These are phyloP conservation scores for Drosophila longiperda DNA, from an alignment of 2,888 invertebrate species.

Conservation along the genomic window DNA sequence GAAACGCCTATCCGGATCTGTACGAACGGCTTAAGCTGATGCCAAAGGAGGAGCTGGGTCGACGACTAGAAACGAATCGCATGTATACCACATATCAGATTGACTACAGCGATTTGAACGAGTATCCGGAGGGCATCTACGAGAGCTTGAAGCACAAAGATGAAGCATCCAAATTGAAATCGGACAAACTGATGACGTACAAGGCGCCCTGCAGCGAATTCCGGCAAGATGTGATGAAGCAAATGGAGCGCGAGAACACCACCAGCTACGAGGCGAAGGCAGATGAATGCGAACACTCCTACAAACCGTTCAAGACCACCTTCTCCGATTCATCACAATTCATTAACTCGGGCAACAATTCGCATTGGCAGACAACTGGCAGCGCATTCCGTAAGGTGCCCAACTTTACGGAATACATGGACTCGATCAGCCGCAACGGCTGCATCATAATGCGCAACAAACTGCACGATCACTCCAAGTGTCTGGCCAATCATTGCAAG, in stretches of 20 bases:
- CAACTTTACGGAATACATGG: slow-evolving; percentile 83
- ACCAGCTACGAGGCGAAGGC: slow-evolving; percentile 40
- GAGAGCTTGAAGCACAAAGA: slow-evolving; percentile 72
- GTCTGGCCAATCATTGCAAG: slow-evolving; percentile 78
- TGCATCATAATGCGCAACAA: slow-evolving; percentile 82
- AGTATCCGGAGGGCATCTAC: slow-evolving; percentile 82
- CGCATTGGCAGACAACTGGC: slow-evolving; percentile 77
- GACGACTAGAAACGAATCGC: slow-evolving; percentile 86
- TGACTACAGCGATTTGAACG: slow-evolving; percentile 85
- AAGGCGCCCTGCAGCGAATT: slow-evolving; percentile 78
- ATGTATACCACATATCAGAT: slow-evolving; percentile 87
- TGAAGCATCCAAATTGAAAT: slow-evolving; percentile 62
- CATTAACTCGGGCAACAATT: slow-evolving; percentile 74
- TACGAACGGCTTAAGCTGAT: slow-evolving; percentile 86
- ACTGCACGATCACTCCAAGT: slow-evolving; percentile 83
- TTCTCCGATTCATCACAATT: slow-evolving; percentile 76
- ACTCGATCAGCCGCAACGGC: slow-evolving; percentile 83
- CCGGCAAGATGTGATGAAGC: slow-evolving; percentile 74
- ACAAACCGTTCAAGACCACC: slow-evolving; percentile 79
- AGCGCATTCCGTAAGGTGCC: slow-evolving; percentile 71
- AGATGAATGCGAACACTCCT: slow-evolving; percentile 72
- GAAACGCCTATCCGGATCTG: slow-evolving; percentile 86
- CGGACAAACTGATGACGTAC: slow-evolving; percentile 60
- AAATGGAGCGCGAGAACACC: slow-evolving; percentile 62
- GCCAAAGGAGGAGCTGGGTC: slow-evolving; percentile 86